Evolutionary conservation across 1,140 invertebrate genomes (phyloP), one percentile per base, ranked within the genome.

Genomic region (Pollicipes pollicipes): DNA sequence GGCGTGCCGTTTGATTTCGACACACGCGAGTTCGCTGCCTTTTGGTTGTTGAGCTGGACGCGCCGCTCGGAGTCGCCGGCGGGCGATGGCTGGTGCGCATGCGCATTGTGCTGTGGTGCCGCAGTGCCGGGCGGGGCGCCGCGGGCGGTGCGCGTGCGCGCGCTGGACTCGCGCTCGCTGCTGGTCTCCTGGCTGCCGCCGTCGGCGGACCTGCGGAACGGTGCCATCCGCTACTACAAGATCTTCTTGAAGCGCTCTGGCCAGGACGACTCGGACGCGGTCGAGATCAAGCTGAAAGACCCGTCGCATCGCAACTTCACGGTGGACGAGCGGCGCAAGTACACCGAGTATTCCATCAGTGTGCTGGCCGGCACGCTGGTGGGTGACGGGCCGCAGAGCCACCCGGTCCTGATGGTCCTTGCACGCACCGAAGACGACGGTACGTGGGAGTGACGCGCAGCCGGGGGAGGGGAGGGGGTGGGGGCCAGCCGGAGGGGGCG

Each of bases 381-480:
- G 72, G 95, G 95, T 76, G 93, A 97, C 79, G 92, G 91, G 28
- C 93, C 94, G 81, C 83, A 88, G 78, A 91, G 89, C 76, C 88
- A 88, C 81, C 91, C 92, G 71, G 89, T 97, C 82, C 87, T 87
- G 77, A n/a, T n/a, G n/a, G n/a, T n/a, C n/a, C n/a, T n/a, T n/a
- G 88, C 96, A 76, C 88, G 88, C 84, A 98, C 95, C 73, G 91
- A 94, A 80, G 95, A 98, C 88, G 94, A 96, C 88, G 95, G 95
- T 98, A 97, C 88, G 93, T 93, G 24, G 13, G 45, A 21, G 32
- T n/a, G n/a, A n/a, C n/a, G n/a, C n/a, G n/a, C n/a, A n/a, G n/a
- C n/a, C n/a, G n/a, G n/a, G n/a, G n/a, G n/a, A n/a, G n/a, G n/a
- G n/a, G n/a, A n/a, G n/a, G n/a, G n/a, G n/a, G n/a, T n/a, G n/a